Evolutionary conservation across 1,140 invertebrate genomes (phyloP).

Genomic region (Drosophila subpulchrella): DNA sequence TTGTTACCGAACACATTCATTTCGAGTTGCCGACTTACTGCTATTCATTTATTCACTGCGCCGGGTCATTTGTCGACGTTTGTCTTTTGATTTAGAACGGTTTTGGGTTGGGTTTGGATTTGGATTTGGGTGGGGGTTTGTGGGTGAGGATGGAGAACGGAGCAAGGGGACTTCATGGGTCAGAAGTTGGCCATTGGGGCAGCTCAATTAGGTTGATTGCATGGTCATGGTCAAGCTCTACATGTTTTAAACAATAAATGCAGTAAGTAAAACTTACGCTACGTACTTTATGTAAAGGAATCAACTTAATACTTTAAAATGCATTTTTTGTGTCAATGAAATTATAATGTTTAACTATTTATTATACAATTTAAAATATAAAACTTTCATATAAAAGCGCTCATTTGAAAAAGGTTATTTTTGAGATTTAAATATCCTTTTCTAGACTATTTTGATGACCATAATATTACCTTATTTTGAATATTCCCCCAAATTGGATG

Average conservation of each 20-base stretch:
- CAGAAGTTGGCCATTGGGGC: conserved; percentile 53
- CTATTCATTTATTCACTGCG: conserved; percentile 65
- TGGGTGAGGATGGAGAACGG: not conserved
- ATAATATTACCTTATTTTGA: too few relatives aligned
- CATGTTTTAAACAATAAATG: not conserved
- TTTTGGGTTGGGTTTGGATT: conserved; percentile 8
- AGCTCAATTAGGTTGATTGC: conserved; percentile 72
- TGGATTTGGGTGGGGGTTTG: not conserved
- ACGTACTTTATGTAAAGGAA: too few relatives aligned
- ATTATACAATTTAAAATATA: too few relatives aligned
- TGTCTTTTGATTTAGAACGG: conserved; percentile 73
- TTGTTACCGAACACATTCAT: conserved; percentile 80
- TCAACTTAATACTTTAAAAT: not conserved
- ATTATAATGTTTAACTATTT: too few relatives aligned
- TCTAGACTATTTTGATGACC: too few relatives aligned
- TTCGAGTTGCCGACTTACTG: conserved; percentile 55
- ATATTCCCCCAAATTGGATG: not conserved
- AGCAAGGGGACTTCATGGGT: not conserved
- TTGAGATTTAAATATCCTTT: too few relatives aligned
- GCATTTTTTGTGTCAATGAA: too few relatives aligned
- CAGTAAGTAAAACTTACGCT: not conserved
- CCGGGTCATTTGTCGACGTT: conserved; percentile 78
- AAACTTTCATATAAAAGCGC: too few relatives aligned
- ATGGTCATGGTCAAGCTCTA: conserved; percentile 55
- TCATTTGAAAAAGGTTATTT: too few relatives aligned